Base-by-base conservation (phyloP, 2,797 vertebrate species). In the Artibeus jamaicensis region DNA sequence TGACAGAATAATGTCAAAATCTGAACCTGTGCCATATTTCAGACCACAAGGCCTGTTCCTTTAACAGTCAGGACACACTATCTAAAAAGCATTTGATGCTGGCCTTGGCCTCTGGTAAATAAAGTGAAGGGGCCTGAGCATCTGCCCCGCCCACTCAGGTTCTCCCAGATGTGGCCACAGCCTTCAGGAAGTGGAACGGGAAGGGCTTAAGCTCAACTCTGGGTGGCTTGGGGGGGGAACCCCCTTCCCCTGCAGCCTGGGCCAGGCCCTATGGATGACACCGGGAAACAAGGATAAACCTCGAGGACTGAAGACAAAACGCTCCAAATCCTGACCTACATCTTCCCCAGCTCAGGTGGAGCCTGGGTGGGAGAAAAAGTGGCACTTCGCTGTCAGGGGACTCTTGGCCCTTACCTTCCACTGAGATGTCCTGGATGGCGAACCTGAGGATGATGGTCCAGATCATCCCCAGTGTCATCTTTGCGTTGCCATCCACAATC, bases 371-470 rank as follows among this genome's bases (percentile, higher is more conserved):
- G 8, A 74, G 3, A 15, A 12, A 10, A 71, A 83, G 67, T 9
- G 3, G 39, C 14, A 2, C 22, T 68, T 9, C 7, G 44, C 50
- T 14, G 0, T 10, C 9, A 14, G n/a, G 32, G 32, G 21, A 55
- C 0, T 1, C 5, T 29, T 0, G 4, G 44, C 18, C 10, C 96
- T 98, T 97, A 99, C 99, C 99, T 98, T 99, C 99, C 94, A 99
- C 99, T 1, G 99, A 99, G 98, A 99, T 99, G 97, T 99, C 99
- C 98, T 99, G 99, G 97, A 99, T 99, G 96, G 99, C 99, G 2
- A 99, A 99, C 81, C 99, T 98, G 15, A 99, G 99, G 98, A 99
- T 99, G 98, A 99, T 99, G 95, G 99, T 99, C 99, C 99, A 99
- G 97, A 99, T 99, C 98, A 99, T 99, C 1, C 98, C 98, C 50